These are phyloP conservation scores for Corythucha ciliata DNA, from an alignment of 2,888 invertebrate species.

Conservation along the genomic window DNA sequence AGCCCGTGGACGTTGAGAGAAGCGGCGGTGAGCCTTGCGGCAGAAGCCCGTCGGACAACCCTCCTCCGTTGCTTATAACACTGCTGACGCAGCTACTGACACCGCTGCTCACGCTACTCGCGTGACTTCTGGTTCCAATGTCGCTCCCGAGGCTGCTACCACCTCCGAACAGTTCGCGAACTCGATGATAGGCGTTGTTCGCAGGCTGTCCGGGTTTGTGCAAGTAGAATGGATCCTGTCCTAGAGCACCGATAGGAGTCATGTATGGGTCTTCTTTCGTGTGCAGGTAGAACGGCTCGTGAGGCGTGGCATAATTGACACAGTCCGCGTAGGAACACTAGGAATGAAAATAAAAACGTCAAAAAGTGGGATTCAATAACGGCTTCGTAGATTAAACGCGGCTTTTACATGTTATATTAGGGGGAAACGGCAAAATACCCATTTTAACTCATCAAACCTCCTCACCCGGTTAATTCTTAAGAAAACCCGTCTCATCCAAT, in stretches of 20 bases:
- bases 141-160: too few relatives aligned
- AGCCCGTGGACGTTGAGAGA: not conserved
- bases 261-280: slow-evolving; percentile 71
- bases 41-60: slow-evolving; percentile 6
- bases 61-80: not conserved
- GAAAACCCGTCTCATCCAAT: too few relatives aligned
- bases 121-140: slow-evolving; percentile 34
- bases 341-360: slow-evolving; percentile 37
- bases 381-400: too few relatives aligned
- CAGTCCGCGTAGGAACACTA: slow-evolving; percentile 51
- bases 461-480: too few relatives aligned
- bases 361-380: not conserved
- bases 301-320: slow-evolving; percentile 45
- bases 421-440: too few relatives aligned
- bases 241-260: slow-evolving; percentile 60
- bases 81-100: not conserved
- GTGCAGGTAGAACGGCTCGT: slow-evolving; percentile 67
- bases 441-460: too few relatives aligned
- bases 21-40: slow-evolving; percentile 11
- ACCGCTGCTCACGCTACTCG: not conserved
- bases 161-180: slow-evolving; percentile 23
- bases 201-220: slow-evolving; percentile 43
- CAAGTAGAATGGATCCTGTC: slow-evolving; percentile 71
- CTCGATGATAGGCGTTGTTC: slow-evolving; percentile 24
- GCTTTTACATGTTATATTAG: too few relatives aligned